Evolutionary conservation across 2,888 invertebrate genomes (phyloP).

Genomic region (Idaea aversata): DNA sequence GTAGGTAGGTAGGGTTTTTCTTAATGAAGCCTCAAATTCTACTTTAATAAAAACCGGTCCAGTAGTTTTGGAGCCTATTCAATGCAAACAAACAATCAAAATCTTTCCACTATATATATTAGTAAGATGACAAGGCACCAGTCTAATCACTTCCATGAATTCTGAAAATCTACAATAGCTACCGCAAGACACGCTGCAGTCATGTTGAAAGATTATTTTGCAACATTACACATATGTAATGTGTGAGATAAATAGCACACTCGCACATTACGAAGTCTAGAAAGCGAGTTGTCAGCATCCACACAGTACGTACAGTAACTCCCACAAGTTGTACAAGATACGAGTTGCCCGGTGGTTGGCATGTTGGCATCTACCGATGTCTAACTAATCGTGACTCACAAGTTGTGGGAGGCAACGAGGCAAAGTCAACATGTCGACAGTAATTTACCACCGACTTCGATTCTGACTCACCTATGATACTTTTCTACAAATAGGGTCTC

Average conservation of each 20-base stretch:
- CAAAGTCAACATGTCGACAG: neutral
- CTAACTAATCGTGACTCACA: constrained; percentile 44
- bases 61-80: too few relatives aligned
- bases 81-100: too few relatives aligned
- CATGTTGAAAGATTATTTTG: constrained; percentile 6
- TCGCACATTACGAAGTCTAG: constrained; percentile 29
- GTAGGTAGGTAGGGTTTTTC: neutral
- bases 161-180: neutral
- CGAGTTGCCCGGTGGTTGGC: constrained; percentile 19
- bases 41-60: too few relatives aligned
- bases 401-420: constrained; percentile 37
- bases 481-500: neutral
- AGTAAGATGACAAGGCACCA: neutral
- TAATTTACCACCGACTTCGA: neutral
- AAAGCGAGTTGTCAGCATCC: constrained; percentile 31
- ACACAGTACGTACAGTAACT: constrained; percentile 8
- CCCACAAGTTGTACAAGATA: neutral
- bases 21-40: neutral
- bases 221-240: neutral
- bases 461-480: neutral
- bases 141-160: neutral
- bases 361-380: constrained; percentile 14
- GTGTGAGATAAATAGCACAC: constrained; percentile 20
- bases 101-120: neutral
- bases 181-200: neutral